Evolutionary conservation across 2,113 vertebrate genomes (phyloP).

Genomic region (Pagrus major): DNA sequence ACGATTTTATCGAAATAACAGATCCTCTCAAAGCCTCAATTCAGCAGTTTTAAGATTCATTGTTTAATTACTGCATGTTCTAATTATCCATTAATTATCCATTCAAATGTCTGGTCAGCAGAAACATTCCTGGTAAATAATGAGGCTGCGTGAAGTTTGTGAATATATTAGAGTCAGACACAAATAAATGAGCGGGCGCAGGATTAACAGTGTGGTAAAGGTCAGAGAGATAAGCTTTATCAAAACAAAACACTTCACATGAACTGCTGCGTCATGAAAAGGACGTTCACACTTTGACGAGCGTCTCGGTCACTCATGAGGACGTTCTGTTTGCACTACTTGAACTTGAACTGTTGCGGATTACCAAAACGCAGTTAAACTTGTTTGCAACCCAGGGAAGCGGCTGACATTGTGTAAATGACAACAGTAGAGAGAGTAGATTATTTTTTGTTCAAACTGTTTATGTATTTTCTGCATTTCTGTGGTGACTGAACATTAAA

Average conservation of each 20-base stretch:
- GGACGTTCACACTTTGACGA: not conserved
- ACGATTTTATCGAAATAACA: conserved; percentile 16
- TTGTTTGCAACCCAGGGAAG: not conserved
- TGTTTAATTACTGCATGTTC: conserved; percentile 57
- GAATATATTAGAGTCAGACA: conserved; percentile 57
- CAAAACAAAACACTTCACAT: conserved; percentile 35
- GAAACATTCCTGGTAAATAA: conserved; percentile 69
- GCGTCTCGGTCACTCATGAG: not conserved
- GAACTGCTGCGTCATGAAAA: conserved; percentile 15
- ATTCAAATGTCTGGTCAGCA: conserved; percentile 71
- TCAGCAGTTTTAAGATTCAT: conserved; percentile 66
- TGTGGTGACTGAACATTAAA: not conserved
- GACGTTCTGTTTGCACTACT: not conserved
- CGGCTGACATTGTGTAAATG: no score
- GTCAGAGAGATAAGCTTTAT: conserved; percentile 52
- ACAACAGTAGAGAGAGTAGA: not conserved
- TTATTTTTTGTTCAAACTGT: not conserved
- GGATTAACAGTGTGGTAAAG: conserved; percentile 43
- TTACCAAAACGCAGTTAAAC: no score
- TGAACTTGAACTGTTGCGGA: not conserved
- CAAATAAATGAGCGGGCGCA: conserved; percentile 53
- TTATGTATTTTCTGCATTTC: not conserved
- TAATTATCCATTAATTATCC: conserved; percentile 74
- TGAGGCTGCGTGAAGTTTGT: conserved; percentile 44
- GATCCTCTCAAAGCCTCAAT: conserved; percentile 18